Conservation (phyloP, 2,797 vertebrate species). For the Bryconaethiops microstoma region DNA sequence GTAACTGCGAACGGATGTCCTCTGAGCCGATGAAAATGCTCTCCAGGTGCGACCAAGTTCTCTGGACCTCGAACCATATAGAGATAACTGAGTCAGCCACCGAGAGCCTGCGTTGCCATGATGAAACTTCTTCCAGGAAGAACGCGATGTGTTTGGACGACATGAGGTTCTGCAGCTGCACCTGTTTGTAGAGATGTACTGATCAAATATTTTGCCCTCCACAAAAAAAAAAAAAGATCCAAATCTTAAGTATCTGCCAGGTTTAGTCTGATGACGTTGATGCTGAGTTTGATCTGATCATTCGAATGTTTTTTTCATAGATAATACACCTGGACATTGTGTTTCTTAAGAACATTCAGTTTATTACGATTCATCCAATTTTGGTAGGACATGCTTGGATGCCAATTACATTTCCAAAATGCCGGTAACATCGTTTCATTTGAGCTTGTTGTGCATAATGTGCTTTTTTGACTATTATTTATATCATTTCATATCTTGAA, state of each 20-base stretch:
- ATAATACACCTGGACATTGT: neutral
- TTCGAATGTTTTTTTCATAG: neutral
- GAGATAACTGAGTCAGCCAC: constrained; percentile 83
- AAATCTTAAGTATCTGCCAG: neutral
- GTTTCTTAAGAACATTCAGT: neutral
- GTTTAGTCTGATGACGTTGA: too few species aligned
- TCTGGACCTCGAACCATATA: constrained; percentile 94
- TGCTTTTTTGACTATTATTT: too few species aligned
- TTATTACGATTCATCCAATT: neutral
- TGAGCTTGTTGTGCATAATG: neutral
- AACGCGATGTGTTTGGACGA: constrained; percentile 85
- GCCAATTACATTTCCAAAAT: too few species aligned
- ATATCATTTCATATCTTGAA: too few species aligned
- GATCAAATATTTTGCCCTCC: too few species aligned
- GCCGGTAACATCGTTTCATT: neutral
- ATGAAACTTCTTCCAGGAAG: constrained; percentile 88
- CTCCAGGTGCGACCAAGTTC: constrained; percentile 92
- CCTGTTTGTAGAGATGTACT: constrained; percentile 69
- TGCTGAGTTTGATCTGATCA: neutral
- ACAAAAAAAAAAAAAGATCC: neutral
- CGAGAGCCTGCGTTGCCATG: constrained; percentile 90
- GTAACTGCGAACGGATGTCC: constrained; percentile 92
- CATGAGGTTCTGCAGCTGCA: constrained; percentile 90
- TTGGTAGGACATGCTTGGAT: neutral
- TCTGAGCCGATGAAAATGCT: constrained; percentile 96